Conservation (phyloP, 2,113 vertebrate genomes). For the Eubucco bourcierii region DNA sequence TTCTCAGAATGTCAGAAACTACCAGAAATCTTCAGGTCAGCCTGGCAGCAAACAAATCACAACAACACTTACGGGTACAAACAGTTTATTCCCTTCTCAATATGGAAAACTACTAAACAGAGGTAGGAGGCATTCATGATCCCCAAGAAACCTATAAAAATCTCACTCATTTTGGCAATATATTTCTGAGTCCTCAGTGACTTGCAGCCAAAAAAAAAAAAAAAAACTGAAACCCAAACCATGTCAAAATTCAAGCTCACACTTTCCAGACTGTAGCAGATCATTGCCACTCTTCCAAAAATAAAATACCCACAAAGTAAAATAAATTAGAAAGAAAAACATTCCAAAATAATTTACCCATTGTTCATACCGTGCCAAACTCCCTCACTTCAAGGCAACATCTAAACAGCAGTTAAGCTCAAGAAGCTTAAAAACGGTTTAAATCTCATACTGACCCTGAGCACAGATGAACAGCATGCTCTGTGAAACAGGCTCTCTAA, state of each 20-base stretch:
- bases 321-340: background rate
- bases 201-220: background rate
- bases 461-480: background rate
- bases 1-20: background rate
- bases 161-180: background rate
- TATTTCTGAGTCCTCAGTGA: background rate
- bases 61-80: background rate
- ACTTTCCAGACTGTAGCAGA: background rate
- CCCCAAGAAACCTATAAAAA: background rate
- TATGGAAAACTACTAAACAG: background rate
- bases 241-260: background rate
- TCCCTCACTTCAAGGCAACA: background rate
- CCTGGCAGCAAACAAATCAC: background rate
- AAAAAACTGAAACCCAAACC: no score
- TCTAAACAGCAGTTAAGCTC: background rate
- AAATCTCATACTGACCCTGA: background rate
- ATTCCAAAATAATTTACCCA: background rate
- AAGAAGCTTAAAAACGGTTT: constrained; percentile 25
- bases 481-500: background rate
- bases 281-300: background rate
- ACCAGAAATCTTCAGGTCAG: background rate
- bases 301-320: background rate
- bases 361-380: background rate
- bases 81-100: background rate
- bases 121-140: background rate